These are phyloP conservation scores for Hetaerina titia DNA, from an alignment of 2,888 invertebrate species.

Conservation along the genomic window DNA sequence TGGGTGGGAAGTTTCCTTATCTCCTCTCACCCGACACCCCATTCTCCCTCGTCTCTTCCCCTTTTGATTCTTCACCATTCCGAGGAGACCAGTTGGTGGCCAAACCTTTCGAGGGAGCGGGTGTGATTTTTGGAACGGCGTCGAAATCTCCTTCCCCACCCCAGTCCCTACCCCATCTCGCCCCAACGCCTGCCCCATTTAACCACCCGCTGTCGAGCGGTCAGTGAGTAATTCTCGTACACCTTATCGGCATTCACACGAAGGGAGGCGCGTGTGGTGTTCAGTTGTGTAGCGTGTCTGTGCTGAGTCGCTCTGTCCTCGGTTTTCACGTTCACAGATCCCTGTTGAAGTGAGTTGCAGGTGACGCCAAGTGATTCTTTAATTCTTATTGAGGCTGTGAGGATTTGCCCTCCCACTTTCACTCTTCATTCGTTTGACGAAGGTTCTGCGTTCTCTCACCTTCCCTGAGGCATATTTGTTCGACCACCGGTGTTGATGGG, in stretches of 20 bases:
- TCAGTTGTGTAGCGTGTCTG: no score
- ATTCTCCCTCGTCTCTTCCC: background rate
- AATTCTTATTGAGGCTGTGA: no score
- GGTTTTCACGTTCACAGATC: no score
- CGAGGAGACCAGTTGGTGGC: background rate
- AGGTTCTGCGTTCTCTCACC: background rate
- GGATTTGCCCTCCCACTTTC: no score
- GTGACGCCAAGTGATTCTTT: no score
- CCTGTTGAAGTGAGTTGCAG: no score
- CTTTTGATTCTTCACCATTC: background rate
- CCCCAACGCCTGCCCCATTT: background rate
- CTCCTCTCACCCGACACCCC: background rate
- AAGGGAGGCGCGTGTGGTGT: no score
- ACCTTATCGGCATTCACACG: no score
- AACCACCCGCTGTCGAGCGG: no score
- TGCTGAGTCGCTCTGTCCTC: no score
- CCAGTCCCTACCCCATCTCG: background rate
- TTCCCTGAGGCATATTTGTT: background rate
- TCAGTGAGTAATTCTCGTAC: no score
- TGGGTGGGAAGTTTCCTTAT: background rate
- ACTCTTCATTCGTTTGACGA: no score
- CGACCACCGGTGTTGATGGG: background rate
- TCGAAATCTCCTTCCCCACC: background rate
- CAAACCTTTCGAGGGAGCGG: background rate
- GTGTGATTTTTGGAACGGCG: background rate